These are phyloP conservation scores for Lagopus leucura DNA, from an alignment of 2,113 vertebrate species.

Conservation along the genomic window DNA sequence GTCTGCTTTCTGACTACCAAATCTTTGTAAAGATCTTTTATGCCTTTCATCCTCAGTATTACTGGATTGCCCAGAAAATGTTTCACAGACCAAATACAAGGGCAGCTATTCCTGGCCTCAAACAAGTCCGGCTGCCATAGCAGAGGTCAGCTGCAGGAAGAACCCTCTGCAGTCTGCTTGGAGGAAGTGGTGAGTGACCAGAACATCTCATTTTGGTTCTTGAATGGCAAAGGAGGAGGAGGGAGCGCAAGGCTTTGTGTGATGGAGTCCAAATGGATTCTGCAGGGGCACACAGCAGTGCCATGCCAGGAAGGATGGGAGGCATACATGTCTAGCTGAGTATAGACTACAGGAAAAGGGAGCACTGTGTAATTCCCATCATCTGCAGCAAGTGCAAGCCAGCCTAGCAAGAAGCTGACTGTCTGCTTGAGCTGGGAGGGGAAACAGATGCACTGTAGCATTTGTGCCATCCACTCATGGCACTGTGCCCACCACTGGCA, in stretches of 20 bases:
- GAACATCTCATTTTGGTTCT: neutral
- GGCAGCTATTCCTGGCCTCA: slow-evolving; percentile 82
- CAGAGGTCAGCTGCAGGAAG: slow-evolving; percentile 71
- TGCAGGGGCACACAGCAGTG: too few species aligned
- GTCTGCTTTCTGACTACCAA: neutral
- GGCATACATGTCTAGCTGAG: too few species aligned
- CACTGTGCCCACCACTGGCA: neutral
- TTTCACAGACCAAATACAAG: slow-evolving; percentile 70
- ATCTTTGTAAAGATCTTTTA: neutral
- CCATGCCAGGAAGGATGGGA: neutral
- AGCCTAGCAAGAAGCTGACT: neutral
- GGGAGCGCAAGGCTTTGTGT: neutral
- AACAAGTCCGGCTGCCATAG: slow-evolving; percentile 68
- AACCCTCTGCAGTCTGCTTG: slow-evolving; percentile 66
- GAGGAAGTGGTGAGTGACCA: slow-evolving; percentile 81
- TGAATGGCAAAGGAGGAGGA: neutral
- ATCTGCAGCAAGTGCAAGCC: neutral
- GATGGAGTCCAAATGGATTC: neutral
- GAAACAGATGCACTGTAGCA: neutral
- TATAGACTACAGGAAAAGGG: neutral
- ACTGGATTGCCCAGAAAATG: slow-evolving; percentile 66
- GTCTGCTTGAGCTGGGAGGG: neutral
- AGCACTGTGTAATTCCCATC: neutral
- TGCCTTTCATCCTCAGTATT: slow-evolving; percentile 72
- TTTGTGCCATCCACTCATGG: neutral